Evolutionary conservation across 2,113 vertebrate species (phyloP).

Genomic region (Steatornis caripensis): DNA sequence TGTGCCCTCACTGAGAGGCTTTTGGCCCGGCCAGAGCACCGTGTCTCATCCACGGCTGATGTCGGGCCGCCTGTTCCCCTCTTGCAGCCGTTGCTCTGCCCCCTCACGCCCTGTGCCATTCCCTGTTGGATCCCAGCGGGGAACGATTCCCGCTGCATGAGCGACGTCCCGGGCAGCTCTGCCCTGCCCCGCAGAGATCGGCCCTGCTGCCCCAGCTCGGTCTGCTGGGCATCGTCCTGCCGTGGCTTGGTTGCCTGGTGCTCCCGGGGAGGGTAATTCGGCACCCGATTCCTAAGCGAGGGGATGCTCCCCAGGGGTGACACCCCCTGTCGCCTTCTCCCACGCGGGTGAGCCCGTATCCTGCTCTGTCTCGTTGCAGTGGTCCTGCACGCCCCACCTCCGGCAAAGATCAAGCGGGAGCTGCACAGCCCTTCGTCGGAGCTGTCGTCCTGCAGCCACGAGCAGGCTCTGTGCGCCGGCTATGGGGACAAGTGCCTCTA

Average conservation of each 20-base stretch:
- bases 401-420: constrained; percentile 94
- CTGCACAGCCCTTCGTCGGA: constrained; percentile 86
- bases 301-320: too few species aligned
- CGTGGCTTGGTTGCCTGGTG: rapidly evolving
- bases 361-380: constrained; percentile 69
- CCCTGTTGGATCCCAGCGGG: rapidly evolving
- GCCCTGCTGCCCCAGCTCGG: rapidly evolving
- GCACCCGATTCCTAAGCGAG: too few species aligned
- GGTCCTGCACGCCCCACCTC: constrained; percentile 93
- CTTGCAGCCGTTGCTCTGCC: not conserved
- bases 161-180: not conserved
- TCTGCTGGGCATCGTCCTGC: rapidly evolving
- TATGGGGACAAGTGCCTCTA: constrained; percentile 99
- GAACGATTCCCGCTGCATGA: rapidly evolving
- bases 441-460: constrained; percentile 87
- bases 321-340: not conserved
- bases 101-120: not conserved
- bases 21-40: rapidly evolving
- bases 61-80: not conserved
- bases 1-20: rapidly evolving
- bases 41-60: rapidly evolving
- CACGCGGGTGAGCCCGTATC: not conserved
- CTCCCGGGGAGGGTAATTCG: not conserved
- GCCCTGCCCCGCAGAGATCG: not conserved
- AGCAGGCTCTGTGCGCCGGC: constrained; percentile 83